phyloP scores from a whole-genome alignment of 2,113 vertebrate genomes.

The Vidua chalybeata region DNA sequence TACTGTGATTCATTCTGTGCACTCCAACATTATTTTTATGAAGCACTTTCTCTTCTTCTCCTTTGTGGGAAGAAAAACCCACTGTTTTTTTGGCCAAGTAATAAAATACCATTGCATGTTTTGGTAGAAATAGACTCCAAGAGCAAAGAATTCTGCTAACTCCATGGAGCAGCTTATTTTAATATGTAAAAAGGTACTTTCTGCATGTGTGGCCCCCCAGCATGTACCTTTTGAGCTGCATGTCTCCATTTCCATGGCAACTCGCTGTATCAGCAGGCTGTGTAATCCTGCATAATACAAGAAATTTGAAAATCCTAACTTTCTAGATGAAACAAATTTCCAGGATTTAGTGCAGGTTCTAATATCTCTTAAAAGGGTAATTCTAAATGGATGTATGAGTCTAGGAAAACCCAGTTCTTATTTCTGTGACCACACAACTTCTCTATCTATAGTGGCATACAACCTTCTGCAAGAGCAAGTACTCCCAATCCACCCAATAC shows the following conservation, averaged over 20 bases:
- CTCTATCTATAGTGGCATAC: background rate
- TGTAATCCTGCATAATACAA: constrained; percentile 14
- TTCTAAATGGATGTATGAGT: background rate
- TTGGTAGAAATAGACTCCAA: background rate
- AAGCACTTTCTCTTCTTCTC: background rate
- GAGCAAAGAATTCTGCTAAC: background rate
- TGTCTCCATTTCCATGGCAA: constrained; percentile 24
- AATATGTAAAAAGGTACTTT: background rate
- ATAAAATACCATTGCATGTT: background rate
- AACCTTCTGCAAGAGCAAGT: background rate
- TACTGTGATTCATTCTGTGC: background rate
- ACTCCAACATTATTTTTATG: background rate
- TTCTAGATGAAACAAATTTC: background rate
- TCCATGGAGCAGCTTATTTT: background rate
- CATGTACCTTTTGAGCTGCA: constrained; percentile 11
- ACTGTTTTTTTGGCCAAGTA: background rate
- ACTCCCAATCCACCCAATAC: background rate
- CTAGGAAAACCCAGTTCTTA: background rate
- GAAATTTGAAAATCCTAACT: constrained; percentile 36
- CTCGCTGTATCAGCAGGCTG: background rate
- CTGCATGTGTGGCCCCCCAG: constrained; percentile 18
- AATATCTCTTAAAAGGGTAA: background rate
- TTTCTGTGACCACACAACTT: background rate
- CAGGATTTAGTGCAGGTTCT: background rate
- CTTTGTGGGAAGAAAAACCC: background rate